phyloP scores from a whole-genome alignment of 2,888 invertebrate genomes.

The Ochropleura leucogaster region DNA sequence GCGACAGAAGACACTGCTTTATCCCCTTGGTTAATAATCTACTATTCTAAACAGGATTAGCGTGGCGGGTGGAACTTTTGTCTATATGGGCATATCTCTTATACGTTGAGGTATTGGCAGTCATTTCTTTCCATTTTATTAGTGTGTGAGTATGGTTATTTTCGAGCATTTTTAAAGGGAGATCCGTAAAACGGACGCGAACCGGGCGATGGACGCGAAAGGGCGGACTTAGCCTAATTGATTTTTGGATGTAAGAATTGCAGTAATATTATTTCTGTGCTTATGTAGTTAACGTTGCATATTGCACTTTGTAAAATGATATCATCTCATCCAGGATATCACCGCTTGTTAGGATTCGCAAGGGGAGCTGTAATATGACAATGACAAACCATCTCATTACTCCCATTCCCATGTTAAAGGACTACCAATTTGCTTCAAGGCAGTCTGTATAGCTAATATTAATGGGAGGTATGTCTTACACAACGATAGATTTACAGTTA shows the following conservation, averaged over 20 bases:
- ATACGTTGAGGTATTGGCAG: no score
- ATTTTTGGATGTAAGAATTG: neutral
- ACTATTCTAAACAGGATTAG: no score
- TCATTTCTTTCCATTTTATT: no score
- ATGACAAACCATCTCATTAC: constrained; percentile 65
- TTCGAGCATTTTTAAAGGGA: no score
- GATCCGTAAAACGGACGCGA: no score
- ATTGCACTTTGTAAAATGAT: constrained; percentile 24
- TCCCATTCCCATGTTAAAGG: constrained; percentile 30
- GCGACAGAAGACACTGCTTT: no score
- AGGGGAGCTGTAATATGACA: constrained; percentile 71
- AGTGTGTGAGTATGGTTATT: no score
- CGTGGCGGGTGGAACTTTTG: no score
- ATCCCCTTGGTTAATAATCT: no score
- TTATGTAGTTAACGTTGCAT: constrained; percentile 12
- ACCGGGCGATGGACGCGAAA: no score
- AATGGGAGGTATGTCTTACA: neutral
- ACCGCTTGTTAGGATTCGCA: constrained; percentile 71
- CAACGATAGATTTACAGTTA: constrained; percentile 12
- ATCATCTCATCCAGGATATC: constrained; percentile 68
- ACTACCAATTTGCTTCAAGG: constrained; percentile 17
- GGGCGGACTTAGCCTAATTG: no score
- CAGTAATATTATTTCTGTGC: neutral
- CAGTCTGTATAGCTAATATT: neutral
- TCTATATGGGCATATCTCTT: no score